Evolutionary conservation across 2,888 invertebrate genomes (phyloP).

Genomic region (Sclerodermus sp.): DNA sequence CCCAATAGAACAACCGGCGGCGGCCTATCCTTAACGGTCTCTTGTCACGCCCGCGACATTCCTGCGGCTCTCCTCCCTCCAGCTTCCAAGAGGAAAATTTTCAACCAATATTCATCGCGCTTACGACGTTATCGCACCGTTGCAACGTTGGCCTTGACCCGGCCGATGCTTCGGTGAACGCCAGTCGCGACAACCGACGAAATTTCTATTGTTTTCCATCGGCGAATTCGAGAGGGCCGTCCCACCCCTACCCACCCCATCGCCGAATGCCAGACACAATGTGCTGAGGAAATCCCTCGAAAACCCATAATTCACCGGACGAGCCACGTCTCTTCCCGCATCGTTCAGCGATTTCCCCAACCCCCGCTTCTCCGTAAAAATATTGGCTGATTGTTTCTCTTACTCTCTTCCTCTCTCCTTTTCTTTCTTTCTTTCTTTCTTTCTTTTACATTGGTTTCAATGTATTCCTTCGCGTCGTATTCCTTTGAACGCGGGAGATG

Average conservation of each 20-base stretch:
- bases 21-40: conserved; percentile 37
- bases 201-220: conserved; percentile 30
- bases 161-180: too few relatives aligned
- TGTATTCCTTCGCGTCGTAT: too few relatives aligned
- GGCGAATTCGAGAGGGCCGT: background rate
- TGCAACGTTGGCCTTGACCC: too few relatives aligned
- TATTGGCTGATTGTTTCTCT: background rate
- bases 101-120: too few relatives aligned
- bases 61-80: conserved; percentile 14
- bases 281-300: background rate
- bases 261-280: background rate
- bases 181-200: too few relatives aligned
- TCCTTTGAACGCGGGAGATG: background rate
- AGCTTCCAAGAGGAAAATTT: too few relatives aligned
- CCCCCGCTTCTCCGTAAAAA: background rate
- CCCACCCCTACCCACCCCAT: too few relatives aligned
- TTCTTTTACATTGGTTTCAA: too few relatives aligned
- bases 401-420: background rate
- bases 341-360: background rate
- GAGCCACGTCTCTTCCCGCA: background rate
- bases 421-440: background rate
- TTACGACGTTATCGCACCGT: too few relatives aligned
- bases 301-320: background rate
- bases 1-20: conserved; percentile 40
- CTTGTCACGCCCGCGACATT: conserved; percentile 48